A percentile compares a stretch with the other conserved stretches of the same genome.
These are phyloP conservation scores for Caenorhabditis angaria DNA, from an alignment of 2,888 invertebrate species.

Conservation along the genomic window DNA sequence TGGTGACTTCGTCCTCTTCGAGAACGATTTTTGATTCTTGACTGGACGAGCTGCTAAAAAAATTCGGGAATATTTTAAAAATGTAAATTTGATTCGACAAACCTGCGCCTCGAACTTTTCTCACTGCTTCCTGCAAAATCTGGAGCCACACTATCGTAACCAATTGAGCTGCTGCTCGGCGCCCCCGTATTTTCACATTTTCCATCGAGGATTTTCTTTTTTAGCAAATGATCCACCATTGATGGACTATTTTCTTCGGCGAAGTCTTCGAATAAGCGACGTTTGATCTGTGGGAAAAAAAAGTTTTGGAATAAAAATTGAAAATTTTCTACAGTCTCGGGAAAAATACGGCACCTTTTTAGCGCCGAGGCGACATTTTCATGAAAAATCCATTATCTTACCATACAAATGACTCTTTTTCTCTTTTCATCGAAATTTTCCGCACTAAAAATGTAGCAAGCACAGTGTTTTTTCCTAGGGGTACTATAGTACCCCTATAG, in stretches of 20 bases:
- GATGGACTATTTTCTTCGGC: background rate
- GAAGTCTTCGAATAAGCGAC: constrained; percentile 3
- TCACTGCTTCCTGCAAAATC: constrained; percentile 11
- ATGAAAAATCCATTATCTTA: no score
- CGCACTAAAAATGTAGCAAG: no score
- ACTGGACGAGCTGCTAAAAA: background rate
- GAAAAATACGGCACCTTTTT: no score
- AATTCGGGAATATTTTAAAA: background rate
- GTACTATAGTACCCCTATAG: no score
- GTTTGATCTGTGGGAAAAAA: background rate
- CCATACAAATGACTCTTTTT: no score
- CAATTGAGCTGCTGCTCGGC: constrained; percentile 4
- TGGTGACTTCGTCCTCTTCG: background rate
- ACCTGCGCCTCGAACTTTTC: background rate
- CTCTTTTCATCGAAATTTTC: no score
- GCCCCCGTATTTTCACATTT: background rate
- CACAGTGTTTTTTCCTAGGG: no score
- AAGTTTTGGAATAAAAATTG: background rate
- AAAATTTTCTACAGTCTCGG: no score
- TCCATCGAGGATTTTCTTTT: constrained; percentile 5
- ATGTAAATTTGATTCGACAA: background rate
- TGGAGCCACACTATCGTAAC: constrained; percentile 12
- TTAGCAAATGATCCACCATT: constrained; percentile 5
- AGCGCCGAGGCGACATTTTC: no score
- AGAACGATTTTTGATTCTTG: background rate